Base-by-base conservation (phyloP, 2,797 vertebrate species). In the Lindbergichthys nudifrons region DNA sequence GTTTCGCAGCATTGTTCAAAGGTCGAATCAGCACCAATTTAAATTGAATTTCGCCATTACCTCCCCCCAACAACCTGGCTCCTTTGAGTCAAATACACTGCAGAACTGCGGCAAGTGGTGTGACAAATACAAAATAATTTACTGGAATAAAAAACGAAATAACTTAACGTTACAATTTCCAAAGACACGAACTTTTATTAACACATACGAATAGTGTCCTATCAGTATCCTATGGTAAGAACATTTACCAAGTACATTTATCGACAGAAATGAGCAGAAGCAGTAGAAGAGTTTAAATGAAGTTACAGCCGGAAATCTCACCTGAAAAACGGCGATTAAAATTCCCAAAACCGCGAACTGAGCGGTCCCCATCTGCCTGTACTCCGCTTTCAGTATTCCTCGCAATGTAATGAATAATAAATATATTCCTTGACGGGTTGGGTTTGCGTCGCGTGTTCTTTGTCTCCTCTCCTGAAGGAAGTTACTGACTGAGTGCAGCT, bases 271-370 rank as follows among this genome's bases (percentile, higher is more conserved):
- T 7, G 2, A 2, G 1, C 7, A 41, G 41, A 57, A 48, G 52
- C 12, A 1, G 54, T n/a, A 7, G 14, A 9, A 30, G 6, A 47
- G 19, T 48, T 47, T 10, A 59, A 2, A 23, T 12, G 1, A 14
- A 39, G 30, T 39, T 16, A n/a, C 21, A 5, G 5, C 18, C 64
- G 74, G 30, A 70, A 84, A 43, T 54, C 87, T 91, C 68, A 94
- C 93, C 92, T 92, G 91, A 15, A 88, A 52, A 46, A 82, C 11
- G 45, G 84, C 58, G 65, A 85, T 3, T 26, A 92, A 78, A 77
- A 85, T 10, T 21, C 67, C 82, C 43, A 69, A 80, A 70, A 74
- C 79, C 79, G 84, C 79, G 60, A 88, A 52, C 30, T 67, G 1
- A 56, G 79, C 69, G 63, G 64, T 50, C 68, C 87, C 90, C 94